Evolutionary conservation across 2,888 invertebrate genomes (phyloP).

Genomic region (Linyphia triangularis): DNA sequence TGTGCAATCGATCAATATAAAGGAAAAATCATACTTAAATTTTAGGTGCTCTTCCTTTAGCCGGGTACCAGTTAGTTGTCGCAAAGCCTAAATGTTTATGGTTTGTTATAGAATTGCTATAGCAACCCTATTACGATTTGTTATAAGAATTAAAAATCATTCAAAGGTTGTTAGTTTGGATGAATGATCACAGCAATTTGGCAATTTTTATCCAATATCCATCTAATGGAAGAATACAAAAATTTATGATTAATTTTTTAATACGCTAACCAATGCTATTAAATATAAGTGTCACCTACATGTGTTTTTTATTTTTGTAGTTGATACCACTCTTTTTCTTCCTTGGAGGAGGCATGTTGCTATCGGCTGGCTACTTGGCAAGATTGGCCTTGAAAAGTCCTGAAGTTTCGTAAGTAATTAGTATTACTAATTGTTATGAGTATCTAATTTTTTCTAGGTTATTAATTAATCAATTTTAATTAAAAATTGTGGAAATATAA

Average conservation of each 20-base stretch:
- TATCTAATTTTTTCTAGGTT: no score
- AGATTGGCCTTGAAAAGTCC: conserved; percentile 88
- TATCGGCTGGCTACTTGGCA: conserved; percentile 85
- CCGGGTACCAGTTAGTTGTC: no score
- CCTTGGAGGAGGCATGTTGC: conserved; percentile 85
- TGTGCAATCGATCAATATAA: no score
- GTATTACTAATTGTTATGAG: no score
- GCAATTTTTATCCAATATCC: not conserved
- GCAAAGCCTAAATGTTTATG: no score
- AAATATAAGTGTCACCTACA: not conserved
- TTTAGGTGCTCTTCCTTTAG: no score
- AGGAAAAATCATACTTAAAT: no score
- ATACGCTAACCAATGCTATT: not conserved
- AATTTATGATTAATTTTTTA: not conserved
- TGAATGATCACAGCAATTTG: not conserved
- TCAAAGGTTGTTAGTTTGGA: not conserved
- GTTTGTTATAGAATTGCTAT: no score
- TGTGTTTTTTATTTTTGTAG: conserved; percentile 80
- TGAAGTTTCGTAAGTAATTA: conserved; percentile 83
- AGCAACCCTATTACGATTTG: no score
- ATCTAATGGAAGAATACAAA: not conserved
- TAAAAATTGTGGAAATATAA: no score
- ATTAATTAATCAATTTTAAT: no score
- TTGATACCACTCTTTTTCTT: conserved; percentile 90
- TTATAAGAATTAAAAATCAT: no score